These are phyloP conservation scores for Syndactyla subalaris DNA, from an alignment of 2,797 vertebrate genomes.

Conservation along the genomic window DNA sequence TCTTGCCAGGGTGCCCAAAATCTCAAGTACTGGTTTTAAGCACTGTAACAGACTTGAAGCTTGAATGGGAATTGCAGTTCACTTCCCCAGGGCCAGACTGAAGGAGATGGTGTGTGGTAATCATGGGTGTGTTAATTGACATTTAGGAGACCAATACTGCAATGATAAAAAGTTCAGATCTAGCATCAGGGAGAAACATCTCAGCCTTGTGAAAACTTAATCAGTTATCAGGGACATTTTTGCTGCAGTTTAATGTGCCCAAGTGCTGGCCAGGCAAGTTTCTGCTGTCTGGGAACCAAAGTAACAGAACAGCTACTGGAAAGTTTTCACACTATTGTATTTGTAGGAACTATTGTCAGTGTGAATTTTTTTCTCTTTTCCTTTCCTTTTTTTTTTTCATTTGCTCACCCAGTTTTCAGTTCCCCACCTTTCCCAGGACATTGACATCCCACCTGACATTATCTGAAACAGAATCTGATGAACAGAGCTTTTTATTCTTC, in stretches of 20 bases:
- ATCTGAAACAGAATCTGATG: neutral
- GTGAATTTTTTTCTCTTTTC: neutral
- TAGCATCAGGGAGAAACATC: neutral
- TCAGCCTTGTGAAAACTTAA: conserved; percentile 1
- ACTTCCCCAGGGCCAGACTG: neutral
- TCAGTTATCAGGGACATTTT: neutral
- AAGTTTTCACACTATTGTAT: neutral
- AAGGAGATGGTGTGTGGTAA: neutral
- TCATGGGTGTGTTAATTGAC: neutral
- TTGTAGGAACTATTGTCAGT: neutral
- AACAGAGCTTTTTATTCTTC: neutral
- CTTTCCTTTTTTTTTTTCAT: neutral
- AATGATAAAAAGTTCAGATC: neutral
- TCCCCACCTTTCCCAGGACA: neutral
- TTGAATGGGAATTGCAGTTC: neutral
- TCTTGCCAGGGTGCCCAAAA: conserved; percentile 11
- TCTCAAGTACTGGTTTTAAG: neutral
- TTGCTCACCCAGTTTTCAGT: neutral
- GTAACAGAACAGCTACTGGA: neutral
- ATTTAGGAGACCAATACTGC: neutral
- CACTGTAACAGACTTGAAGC: neutral
- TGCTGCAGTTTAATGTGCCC: neutral
- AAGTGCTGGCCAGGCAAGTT: neutral
- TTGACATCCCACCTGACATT: neutral
- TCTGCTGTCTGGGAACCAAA: neutral